phyloP scores from a whole-genome alignment of 2,797 vertebrate species.

The Iguana delicatissima region DNA sequence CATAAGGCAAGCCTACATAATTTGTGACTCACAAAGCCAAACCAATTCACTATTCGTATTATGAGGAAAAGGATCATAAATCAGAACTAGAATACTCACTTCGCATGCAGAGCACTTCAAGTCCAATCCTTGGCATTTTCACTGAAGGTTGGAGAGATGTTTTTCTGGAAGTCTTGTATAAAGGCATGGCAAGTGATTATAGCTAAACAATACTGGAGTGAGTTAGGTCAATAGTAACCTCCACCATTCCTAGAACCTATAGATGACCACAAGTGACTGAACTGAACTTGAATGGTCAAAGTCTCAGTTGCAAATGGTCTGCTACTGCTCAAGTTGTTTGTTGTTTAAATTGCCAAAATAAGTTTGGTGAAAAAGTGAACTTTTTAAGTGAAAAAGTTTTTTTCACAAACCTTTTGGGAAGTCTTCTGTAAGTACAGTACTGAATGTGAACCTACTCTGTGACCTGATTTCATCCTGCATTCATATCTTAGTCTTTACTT shows the following conservation, averaged over 20 bases:
- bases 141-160: too few species aligned
- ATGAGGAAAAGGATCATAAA: neutral
- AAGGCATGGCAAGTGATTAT: too few species aligned
- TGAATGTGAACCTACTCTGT: fast-evolving
- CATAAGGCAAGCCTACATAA: neutral
- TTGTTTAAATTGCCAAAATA: slow-evolving; percentile 5
- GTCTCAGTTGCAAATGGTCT: neutral
- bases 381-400: neutral
- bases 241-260: too few species aligned
- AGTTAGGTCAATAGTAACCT: too few species aligned
- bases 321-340: slow-evolving; percentile 4
- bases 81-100: neutral
- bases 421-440: neutral
- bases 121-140: too few species aligned
- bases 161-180: neutral
- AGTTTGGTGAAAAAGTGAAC: too few species aligned
- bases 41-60: too few species aligned
- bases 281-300: neutral
- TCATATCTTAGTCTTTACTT: slow-evolving; percentile 67
- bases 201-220: neutral
- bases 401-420: slow-evolving; percentile 36
- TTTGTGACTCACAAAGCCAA: neutral
- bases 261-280: neutral
- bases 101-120: neutral
- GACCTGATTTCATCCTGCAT: slow-evolving; percentile 47